Conservation (phyloP, 23 tunicate genomes). For the Styela plicata region DNA sequence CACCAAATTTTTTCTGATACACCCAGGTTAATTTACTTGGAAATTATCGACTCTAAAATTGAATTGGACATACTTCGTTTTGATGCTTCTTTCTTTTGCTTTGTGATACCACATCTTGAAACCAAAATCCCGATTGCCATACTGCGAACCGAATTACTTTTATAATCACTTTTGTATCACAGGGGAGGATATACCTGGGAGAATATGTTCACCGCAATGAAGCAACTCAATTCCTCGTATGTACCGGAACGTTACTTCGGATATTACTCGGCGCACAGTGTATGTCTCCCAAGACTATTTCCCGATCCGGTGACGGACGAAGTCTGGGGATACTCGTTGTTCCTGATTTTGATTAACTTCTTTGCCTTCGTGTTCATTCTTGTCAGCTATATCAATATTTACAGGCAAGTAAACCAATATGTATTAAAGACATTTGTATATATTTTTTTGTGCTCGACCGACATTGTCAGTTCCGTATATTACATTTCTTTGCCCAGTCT, state of each 20-base stretch:
- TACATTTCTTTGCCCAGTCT: no score
- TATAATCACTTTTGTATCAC: neutral
- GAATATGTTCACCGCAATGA: slow-evolving; percentile 8
- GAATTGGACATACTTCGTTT: neutral
- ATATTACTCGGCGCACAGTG: no score
- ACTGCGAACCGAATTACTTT: neutral
- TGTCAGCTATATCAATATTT: slow-evolving; percentile 40
- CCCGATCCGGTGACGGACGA: no score
- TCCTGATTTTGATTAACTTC: slow-evolving; percentile 50
- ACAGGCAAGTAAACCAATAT: slow-evolving; percentile 61
- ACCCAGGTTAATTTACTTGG: no score
- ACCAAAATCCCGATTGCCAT: neutral
- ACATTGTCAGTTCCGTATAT: no score
- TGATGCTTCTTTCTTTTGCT: neutral
- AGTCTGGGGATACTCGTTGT: no score
- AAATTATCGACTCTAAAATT: no score
- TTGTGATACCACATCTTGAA: neutral
- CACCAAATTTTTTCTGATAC: no score
- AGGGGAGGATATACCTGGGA: slow-evolving; percentile 18
- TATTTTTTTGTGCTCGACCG: no score
- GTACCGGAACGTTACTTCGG: slow-evolving; percentile 49
- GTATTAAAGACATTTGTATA: no score
- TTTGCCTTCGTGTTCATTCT: slow-evolving; percentile 53
- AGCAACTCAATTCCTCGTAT: neutral
- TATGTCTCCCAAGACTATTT: no score